phyloP scores from a whole-genome alignment of 2,888 invertebrate genomes.

The Hedychridium roseum region DNA sequence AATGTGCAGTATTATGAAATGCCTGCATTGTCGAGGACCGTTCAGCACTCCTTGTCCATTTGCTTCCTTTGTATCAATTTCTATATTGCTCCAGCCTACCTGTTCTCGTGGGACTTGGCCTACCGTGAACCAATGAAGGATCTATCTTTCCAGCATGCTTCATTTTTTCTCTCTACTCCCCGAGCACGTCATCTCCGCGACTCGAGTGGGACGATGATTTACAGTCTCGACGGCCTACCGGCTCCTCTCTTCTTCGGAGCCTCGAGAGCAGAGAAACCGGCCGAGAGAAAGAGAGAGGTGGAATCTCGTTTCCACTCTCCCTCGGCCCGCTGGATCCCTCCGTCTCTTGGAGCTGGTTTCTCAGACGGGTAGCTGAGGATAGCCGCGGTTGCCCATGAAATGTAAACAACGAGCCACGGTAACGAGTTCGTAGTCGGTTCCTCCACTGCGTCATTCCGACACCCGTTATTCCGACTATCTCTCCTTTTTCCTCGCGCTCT shows the following conservation, averaged over 20 bases:
- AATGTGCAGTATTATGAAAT: too few species aligned
- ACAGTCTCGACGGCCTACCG: constrained; percentile 39
- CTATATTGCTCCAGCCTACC: too few species aligned
- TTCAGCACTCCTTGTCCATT: too few species aligned
- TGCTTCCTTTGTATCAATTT: too few species aligned
- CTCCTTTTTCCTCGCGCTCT: neutral
- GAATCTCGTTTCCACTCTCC: constrained; percentile 3
- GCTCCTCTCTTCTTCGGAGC: constrained; percentile 18
- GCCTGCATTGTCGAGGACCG: too few species aligned
- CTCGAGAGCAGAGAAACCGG: neutral
- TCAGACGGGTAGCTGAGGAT: constrained; percentile 9
- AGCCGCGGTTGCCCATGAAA: constrained; percentile 41
- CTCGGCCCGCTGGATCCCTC: constrained; percentile 6
- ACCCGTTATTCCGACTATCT: constrained; percentile 23
- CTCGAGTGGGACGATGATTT: constrained; percentile 48
- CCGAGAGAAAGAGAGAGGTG: constrained; percentile 16
- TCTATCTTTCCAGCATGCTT: constrained; percentile 20
- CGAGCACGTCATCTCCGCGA: constrained; percentile 43
- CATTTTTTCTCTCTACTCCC: constrained; percentile 29
- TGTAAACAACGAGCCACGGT: constrained; percentile 47
- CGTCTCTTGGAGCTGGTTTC: constrained; percentile 33
- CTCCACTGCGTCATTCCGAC: constrained; percentile 24
- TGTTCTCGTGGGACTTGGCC: too few species aligned
- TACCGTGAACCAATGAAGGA: neutral
- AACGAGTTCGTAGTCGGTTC: constrained; percentile 40